Base-by-base conservation (phyloP, 2,888 invertebrate species). In the Trissolcus japonicus region DNA sequence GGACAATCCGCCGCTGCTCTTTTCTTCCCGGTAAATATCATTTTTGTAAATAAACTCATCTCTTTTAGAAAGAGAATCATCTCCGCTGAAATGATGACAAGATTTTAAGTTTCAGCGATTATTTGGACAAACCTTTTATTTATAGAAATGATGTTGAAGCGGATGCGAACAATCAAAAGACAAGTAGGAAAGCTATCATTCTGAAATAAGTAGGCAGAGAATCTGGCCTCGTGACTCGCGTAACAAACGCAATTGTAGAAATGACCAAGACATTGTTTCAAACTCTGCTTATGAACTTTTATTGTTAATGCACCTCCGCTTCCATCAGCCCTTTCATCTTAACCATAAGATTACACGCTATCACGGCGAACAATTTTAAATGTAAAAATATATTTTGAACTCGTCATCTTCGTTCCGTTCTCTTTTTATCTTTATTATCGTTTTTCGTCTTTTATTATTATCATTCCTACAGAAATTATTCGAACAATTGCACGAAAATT, bases 1-100 rank as follows among this genome's bases (percentile, higher is more conserved):
- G 53, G 84, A 86, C n/a, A 84, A 87, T 13, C 89, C 91, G 6
- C 91, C 91, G 9, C 78, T 91, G 16, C 85, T 91, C 40, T 91
- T 90, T 80, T 79, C 81, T 17, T 73, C 80, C 16, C 79, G 84
- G 86, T 85, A 84, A 82, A 53, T 79, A 16, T 46, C n/a, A 46
- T 46, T 46, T 14, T 16, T 14, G 14, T n/a, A 16, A 46, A 46
- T 7, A 19, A n/a, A 51, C 16, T 51, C 11, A 19, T 51, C 14
- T 1, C 11, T 9, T 16, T 16, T 51, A 17, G 9, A 19, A 46
- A 14, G 6, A n/a, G 14, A 46, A 46, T 46, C 14, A 0, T n/a
- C 16, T 6, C 11, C 4, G 16, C 46, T 46, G 19, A 19, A 46
- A 51, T 19, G 17, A 17, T 51, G 51, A 17, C 17, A 35, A 43